phyloP scores from a whole-genome alignment of 2,888 invertebrate genomes.

The Caenorhabditis japonica region DNA sequence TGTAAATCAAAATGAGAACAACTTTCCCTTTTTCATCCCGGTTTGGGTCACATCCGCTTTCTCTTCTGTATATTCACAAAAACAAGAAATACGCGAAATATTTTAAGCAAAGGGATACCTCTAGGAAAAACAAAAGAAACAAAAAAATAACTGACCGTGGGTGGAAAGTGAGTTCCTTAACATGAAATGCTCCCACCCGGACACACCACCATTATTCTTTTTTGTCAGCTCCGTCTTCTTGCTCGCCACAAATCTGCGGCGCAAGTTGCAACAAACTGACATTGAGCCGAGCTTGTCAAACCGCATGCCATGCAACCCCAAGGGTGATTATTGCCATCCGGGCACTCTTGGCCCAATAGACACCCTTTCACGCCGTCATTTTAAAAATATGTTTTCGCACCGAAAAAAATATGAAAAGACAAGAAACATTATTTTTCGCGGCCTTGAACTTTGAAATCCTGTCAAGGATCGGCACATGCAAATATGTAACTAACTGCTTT shows the following conservation, averaged over 20 bases:
- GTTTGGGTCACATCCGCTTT: no score
- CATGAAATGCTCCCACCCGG: constrained; percentile 34
- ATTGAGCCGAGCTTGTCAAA: constrained; percentile 40
- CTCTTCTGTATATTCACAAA: no score
- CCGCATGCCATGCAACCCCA: constrained; percentile 47
- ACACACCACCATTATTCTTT: constrained; percentile 41
- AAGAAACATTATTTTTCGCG: no score
- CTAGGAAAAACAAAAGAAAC: constrained; percentile 14
- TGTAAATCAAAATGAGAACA: constrained; percentile 14
- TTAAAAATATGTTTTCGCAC: no score
- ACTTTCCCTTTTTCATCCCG: no score
- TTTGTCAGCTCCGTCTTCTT: constrained; percentile 40
- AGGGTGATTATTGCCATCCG: constrained; percentile 54
- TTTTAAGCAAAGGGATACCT: constrained; percentile 2
- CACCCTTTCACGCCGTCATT: constrained; percentile 9
- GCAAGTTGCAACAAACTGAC: constrained; percentile 48
- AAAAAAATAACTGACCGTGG: constrained; percentile 12
- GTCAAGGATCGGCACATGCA: constrained; percentile 47
- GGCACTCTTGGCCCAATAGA: constrained; percentile 2
- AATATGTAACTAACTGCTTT: constrained; percentile 43
- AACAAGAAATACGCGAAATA: no score
- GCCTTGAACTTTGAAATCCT: no score
- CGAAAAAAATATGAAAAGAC: no score
- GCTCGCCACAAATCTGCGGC: no score
- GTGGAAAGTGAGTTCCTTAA: constrained; percentile 32